Evolutionary conservation across 2,888 invertebrate genomes (phyloP).

Genomic region (Therioaphis trifolii): DNA sequence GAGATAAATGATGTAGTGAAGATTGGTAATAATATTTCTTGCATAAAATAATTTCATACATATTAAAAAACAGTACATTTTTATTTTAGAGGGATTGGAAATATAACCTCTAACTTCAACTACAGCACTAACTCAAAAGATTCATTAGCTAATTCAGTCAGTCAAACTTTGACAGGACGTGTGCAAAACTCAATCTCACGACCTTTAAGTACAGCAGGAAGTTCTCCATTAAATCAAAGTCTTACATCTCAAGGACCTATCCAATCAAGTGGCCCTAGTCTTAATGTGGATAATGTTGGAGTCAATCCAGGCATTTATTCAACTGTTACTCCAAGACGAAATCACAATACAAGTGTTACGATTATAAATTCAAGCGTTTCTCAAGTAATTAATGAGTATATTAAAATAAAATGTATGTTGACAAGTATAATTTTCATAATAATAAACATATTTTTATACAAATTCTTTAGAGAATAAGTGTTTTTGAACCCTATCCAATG

Average conservation of each 20-base stretch:
- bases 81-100: conserved; percentile 43
- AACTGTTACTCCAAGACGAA: conserved; percentile 63
- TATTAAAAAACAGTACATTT: neutral
- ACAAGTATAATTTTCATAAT: too few species aligned
- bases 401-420: neutral
- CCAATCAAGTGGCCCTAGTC: conserved; percentile 57
- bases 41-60: too few species aligned
- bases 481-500: conserved; percentile 92
- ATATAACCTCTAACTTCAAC: conserved; percentile 43
- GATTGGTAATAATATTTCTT: too few species aligned
- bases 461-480: conserved; percentile 77
- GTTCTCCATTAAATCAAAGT: conserved; percentile 66
- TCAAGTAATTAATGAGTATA: conserved; percentile 65
- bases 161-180: conserved; percentile 53
- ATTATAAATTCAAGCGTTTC: conserved; percentile 73
- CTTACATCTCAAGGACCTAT: conserved; percentile 64
- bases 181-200: conserved; percentile 53
- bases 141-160: conserved; percentile 53
- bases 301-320: conserved; percentile 43
- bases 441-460: too few species aligned
- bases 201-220: conserved; percentile 64
- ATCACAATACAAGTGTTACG: conserved; percentile 79
- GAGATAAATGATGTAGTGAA: too few species aligned
- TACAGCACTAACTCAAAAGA: conserved; percentile 58
- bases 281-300: conserved; percentile 45